Conservation (phyloP, 1,140 invertebrate species). For the Bombus superbus region DNA sequence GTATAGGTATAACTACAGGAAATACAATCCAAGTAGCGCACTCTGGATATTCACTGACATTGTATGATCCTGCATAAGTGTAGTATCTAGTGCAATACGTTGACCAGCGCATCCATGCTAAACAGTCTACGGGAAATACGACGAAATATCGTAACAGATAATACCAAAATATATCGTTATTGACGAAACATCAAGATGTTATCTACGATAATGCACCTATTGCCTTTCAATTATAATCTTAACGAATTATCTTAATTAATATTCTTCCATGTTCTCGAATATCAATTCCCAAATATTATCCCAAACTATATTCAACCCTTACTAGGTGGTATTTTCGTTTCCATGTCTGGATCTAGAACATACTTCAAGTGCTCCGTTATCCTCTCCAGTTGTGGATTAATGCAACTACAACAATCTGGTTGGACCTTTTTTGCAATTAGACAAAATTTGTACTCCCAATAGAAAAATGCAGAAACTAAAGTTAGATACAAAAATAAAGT, state of each 20-base stretch:
- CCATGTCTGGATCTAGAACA: slow-evolving; percentile 73
- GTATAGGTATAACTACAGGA: slow-evolving; percentile 87
- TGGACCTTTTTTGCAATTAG: slow-evolving; percentile 36
- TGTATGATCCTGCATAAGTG: slow-evolving; percentile 88
- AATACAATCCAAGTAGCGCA: slow-evolving; percentile 90
- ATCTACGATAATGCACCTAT: background rate
- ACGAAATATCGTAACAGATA: no score
- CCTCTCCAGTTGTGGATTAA: slow-evolving; percentile 78
- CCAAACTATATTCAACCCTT: slow-evolving; percentile 18
- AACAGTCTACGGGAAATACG: slow-evolving; percentile 72
- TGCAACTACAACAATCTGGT: slow-evolving; percentile 32
- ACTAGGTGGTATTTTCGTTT: slow-evolving; percentile 76
- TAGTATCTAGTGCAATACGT: slow-evolving; percentile 82
- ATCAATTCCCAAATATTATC: background rate
- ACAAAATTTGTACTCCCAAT: slow-evolving; percentile 14
- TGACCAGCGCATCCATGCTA: slow-evolving; percentile 81
- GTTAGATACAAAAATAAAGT: no score
- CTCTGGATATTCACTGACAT: slow-evolving; percentile 86
- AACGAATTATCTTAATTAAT: no score
- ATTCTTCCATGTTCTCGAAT: no score
- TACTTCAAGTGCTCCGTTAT: slow-evolving; percentile 78
- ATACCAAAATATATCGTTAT: no score
- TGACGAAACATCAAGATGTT: background rate
- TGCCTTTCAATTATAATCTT: no score
- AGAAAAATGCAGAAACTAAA: background rate